Evolutionary conservation across 1,140 invertebrate genomes (phyloP).

Genomic region (Wasmannia auropunctata): DNA sequence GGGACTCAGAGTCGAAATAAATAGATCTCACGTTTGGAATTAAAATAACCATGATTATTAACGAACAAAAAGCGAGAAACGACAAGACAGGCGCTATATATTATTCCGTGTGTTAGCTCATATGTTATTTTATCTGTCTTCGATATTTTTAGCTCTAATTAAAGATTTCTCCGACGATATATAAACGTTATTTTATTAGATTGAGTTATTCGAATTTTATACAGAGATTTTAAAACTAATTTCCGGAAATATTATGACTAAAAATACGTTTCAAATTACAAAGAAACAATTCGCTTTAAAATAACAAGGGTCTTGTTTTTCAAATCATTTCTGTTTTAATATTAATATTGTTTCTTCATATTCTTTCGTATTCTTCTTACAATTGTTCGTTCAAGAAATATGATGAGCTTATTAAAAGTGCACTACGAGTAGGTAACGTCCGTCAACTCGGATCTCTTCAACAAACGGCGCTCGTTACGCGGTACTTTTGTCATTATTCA

Average conservation of each 20-base stretch:
- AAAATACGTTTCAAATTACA: neutral
- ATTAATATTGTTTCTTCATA: neutral
- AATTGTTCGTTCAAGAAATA: neutral
- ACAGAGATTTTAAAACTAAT: neutral
- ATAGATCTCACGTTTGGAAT: constrained; percentile 3
- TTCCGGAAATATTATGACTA: neutral
- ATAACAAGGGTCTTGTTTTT: neutral
- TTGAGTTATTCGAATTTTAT: neutral
- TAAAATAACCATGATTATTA: constrained; percentile 21
- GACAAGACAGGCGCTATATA: neutral
- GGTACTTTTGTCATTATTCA: constrained; percentile 33
- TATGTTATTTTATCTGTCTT: neutral
- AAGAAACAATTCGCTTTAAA: neutral
- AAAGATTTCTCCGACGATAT: constrained; percentile 8
- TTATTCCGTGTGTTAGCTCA: neutral
- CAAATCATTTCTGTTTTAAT: neutral
- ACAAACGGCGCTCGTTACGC: constrained; percentile 32
- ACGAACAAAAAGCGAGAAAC: neutral
- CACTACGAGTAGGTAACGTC: neutral
- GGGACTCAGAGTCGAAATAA: neutral
- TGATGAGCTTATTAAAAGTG: neutral
- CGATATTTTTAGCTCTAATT: constrained; percentile 31
- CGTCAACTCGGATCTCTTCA: neutral
- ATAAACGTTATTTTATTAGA: neutral
- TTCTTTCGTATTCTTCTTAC: neutral